A percentile compares a stretch with the other conserved stretches of the same genome.
These are phyloP conservation scores for Brachystomella parvula DNA, from an alignment of 1,140 invertebrate genomes.

Conservation along the genomic window DNA sequence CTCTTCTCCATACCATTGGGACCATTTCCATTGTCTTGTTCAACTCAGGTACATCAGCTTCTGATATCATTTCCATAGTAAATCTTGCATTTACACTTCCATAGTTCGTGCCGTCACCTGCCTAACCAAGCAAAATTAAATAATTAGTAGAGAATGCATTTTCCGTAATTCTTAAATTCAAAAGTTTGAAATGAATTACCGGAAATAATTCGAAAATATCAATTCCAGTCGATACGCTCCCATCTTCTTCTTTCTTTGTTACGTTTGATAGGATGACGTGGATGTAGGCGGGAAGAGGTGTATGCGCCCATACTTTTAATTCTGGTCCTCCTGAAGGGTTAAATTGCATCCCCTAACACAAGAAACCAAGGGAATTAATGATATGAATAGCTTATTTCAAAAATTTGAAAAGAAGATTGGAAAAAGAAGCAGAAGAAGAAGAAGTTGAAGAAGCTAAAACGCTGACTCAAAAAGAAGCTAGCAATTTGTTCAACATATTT, in stretches of 20 bases:
- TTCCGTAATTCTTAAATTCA: background rate
- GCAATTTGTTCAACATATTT: too few relatives aligned
- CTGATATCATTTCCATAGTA: background rate
- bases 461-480: too few relatives aligned
- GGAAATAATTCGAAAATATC: conserved; percentile 1
- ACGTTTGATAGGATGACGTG: conserved; percentile 1
- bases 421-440: too few relatives aligned
- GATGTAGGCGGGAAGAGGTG: conserved; percentile 3
- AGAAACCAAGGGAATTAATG: background rate
- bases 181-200: background rate
- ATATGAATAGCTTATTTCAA: background rate
- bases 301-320: conserved; percentile 1
- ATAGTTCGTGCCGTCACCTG: background rate
- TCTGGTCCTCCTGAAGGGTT: conserved; percentile 1
- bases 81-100: background rate
- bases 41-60: background rate
- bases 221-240: background rate
- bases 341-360: conserved; percentile 1
- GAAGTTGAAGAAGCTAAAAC: too few relatives aligned
- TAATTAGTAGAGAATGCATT: too few relatives aligned
- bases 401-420: background rate
- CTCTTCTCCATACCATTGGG: conserved; percentile 1
- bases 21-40: conserved; percentile 9
- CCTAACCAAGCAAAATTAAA: background rate
- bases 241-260: background rate